A percentile compares a stretch with the other conserved stretches of the same genome.
These are phyloP conservation scores for Loxodonta africana DNA, from an alignment of 2,113 vertebrate genomes.

Conservation along the genomic window DNA sequence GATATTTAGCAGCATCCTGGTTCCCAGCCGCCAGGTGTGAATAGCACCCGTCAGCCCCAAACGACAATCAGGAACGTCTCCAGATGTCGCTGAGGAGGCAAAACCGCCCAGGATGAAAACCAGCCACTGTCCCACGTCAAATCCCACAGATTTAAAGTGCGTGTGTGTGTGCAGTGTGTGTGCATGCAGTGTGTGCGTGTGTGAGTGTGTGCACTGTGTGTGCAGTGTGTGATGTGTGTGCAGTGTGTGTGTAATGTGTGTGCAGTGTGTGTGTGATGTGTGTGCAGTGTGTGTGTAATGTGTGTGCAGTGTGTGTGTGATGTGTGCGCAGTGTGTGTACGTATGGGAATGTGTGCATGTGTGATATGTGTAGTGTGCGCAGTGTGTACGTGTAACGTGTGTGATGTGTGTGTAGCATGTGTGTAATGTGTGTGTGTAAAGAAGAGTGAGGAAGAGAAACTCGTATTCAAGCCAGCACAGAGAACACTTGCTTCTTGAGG, in stretches of 20 bases:
- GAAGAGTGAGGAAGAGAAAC: neutral
- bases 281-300: too few species aligned
- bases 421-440: neutral
- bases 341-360: neutral
- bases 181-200: too few species aligned
- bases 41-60: neutral
- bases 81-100: neutral
- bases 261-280: too few species aligned
- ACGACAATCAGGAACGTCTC: neutral
- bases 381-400: neutral
- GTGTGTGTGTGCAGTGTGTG: too few species aligned
- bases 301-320: neutral
- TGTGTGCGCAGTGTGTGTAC: too few species aligned
- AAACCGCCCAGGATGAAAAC: accelerated
- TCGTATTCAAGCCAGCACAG: neutral
- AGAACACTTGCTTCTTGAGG: neutral
- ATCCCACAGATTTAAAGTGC: neutral
- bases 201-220: too few species aligned
- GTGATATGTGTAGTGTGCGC: too few species aligned
- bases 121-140: neutral
- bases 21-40: neutral
- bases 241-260: neutral
- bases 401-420: too few species aligned
- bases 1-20: too few species aligned
- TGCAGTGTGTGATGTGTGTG: too few species aligned